phyloP scores from a whole-genome alignment of 2,888 invertebrate genomes.

The Sericinus montela region DNA sequence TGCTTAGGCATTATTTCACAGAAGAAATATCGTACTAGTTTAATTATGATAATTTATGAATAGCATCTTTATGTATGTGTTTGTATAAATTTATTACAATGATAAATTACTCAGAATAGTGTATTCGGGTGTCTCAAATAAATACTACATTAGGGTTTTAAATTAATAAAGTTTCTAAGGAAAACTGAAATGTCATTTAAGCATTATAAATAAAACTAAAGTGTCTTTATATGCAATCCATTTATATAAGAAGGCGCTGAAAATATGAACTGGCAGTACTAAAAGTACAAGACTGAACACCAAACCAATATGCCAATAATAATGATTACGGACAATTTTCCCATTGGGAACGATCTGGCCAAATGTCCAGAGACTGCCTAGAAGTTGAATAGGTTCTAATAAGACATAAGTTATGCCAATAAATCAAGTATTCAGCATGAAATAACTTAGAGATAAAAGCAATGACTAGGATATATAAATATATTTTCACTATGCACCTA shows the following conservation, averaged over 20 bases:
- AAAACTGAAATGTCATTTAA: slow-evolving; percentile 4
- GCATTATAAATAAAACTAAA: slow-evolving; percentile 7
- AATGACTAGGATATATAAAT: too few species aligned
- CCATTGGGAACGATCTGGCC: too few species aligned
- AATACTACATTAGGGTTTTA: background rate
- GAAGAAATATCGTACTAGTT: background rate
- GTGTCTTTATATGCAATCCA: background rate
- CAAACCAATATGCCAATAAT: too few species aligned
- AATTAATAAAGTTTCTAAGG: background rate
- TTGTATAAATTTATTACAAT: background rate
- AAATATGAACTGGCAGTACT: background rate
- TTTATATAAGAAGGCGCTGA: background rate
- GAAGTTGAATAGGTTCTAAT: too few species aligned
- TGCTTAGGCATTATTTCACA: slow-evolving; percentile 8
- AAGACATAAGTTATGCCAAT: too few species aligned
- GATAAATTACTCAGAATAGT: slow-evolving; percentile 1
- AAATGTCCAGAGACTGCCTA: too few species aligned
- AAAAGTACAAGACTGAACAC: too few species aligned
- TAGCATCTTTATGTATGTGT: background rate
- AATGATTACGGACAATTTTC: too few species aligned
- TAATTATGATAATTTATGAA: background rate
- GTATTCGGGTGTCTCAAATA: background rate
- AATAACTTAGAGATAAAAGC: too few species aligned
- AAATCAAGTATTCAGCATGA: too few species aligned
- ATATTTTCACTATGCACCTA: too few species aligned